Evolutionary conservation across 2,797 vertebrate genomes (phyloP).

Genomic region (Gallinago solitaria): DNA sequence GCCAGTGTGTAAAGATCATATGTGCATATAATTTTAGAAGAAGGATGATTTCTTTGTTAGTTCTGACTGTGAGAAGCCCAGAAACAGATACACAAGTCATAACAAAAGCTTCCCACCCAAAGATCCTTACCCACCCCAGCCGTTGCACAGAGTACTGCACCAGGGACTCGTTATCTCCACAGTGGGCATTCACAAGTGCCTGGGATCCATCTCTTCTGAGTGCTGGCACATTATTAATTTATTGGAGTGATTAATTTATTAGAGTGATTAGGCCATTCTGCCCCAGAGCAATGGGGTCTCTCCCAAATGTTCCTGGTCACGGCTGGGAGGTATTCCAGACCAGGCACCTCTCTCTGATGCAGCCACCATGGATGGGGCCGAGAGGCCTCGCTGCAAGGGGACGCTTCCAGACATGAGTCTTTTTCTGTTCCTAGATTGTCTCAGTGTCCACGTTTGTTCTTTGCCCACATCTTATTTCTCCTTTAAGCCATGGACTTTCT

Average conservation of each 20-base stretch:
- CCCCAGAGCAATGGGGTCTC: not conserved
- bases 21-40: not conserved
- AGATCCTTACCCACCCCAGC: not conserved
- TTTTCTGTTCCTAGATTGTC: not conserved
- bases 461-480: not conserved
- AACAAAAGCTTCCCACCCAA: not conserved
- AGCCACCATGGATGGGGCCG: not conserved
- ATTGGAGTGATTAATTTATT: not conserved
- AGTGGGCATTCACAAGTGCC: not conserved
- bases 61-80: not conserved
- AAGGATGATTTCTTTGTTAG: not conserved
- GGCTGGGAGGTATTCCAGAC: not conserved
- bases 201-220: not conserved
- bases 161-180: rapidly evolving
- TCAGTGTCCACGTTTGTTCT: not conserved
- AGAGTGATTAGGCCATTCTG: not conserved
- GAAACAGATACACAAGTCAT: not conserved
- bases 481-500: not conserved
- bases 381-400: not conserved
- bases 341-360: not conserved
- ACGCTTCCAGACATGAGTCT: not conserved
- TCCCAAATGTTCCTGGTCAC: not conserved
- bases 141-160: not conserved
- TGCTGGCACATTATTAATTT: not conserved
- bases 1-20: not conserved